phyloP scores from a whole-genome alignment of 2,888 invertebrate genomes.

The Clistopyga incitator region DNA sequence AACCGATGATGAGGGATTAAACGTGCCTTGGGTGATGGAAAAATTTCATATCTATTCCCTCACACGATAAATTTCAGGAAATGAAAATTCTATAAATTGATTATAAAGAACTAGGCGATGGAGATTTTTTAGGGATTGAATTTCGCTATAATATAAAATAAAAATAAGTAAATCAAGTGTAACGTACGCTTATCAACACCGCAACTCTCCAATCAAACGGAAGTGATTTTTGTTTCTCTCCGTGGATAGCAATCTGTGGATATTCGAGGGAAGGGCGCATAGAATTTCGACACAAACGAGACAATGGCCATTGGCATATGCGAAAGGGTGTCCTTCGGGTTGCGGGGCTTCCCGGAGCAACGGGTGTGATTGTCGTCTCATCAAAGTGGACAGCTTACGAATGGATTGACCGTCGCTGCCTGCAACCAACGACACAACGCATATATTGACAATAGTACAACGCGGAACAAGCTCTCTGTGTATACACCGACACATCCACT shows the following conservation, averaged over 20 bases:
- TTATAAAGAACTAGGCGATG: too few relatives aligned
- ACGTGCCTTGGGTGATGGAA: too few relatives aligned
- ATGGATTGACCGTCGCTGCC: conserved; percentile 79
- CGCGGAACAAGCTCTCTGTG: conserved; percentile 41
- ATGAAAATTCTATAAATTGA: too few relatives aligned
- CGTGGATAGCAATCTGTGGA: conserved; percentile 72
- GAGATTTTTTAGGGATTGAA: too few relatives aligned
- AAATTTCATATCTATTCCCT: too few relatives aligned
- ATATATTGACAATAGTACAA: conserved; percentile 63
- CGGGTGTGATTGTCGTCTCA: conserved; percentile 83
- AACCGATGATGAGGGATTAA: too few relatives aligned
- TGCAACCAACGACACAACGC: conserved; percentile 3
- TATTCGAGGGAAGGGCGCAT: conserved; percentile 63
- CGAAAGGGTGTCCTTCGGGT: conserved; percentile 63
- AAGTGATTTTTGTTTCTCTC: conserved; percentile 79
- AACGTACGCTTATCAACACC: background rate
- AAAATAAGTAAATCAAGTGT: background rate
- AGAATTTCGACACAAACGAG: conserved; percentile 79
- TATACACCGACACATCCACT: conserved; percentile 20
- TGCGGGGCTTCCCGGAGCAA: conserved; percentile 69
- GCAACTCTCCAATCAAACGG: conserved; percentile 75
- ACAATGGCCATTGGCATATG: conserved; percentile 74
- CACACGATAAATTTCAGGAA: too few relatives aligned
- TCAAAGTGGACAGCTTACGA: conserved; percentile 84
- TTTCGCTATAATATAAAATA: too few relatives aligned